Evolutionary conservation across 35 echinoderm and acorn worm species (phyloP).

Genomic region (Stichopus chloronotus): DNA sequence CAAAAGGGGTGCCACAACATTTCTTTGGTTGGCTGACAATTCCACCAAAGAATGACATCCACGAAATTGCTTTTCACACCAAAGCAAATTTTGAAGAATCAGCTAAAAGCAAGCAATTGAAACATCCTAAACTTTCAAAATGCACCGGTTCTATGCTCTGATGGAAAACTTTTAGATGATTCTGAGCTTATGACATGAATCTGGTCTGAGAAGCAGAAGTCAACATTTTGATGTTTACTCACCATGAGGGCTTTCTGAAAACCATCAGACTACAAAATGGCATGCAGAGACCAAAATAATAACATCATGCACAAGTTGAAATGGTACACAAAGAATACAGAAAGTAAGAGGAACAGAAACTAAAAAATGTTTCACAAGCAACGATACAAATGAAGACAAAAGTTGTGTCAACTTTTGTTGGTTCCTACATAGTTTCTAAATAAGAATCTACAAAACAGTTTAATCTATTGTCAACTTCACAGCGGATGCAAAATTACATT

Average conservation of each 20-base stretch:
- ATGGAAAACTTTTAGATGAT: too few species aligned
- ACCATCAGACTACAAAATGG: constrained; percentile 49
- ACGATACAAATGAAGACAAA: not conserved
- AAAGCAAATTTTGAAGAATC: too few species aligned
- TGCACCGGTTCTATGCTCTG: too few species aligned
- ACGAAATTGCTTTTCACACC: too few species aligned
- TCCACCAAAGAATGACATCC: too few species aligned
- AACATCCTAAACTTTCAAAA: too few species aligned
- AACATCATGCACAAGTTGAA: constrained; percentile 4
- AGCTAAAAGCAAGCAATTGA: too few species aligned
- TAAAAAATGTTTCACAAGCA: not conserved
- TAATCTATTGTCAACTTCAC: not conserved
- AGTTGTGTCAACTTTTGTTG: too few species aligned
- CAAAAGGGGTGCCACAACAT: too few species aligned
- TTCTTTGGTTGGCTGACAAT: too few species aligned
- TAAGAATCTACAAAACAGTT: not conserved
- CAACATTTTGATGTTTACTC: constrained; percentile 11
- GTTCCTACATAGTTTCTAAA: too few species aligned
- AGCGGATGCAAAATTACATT: not conserved
- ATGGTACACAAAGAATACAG: not conserved
- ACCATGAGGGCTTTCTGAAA: constrained; percentile 65
- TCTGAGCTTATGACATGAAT: not conserved
- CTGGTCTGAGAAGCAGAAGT: not conserved
- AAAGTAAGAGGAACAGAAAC: not conserved
- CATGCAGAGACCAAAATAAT: constrained; percentile 51